Evolutionary conservation across 2,888 invertebrate genomes (phyloP), one percentile per base, ranked within the genome.

Genomic region (Aleiodes leptofemur): DNA sequence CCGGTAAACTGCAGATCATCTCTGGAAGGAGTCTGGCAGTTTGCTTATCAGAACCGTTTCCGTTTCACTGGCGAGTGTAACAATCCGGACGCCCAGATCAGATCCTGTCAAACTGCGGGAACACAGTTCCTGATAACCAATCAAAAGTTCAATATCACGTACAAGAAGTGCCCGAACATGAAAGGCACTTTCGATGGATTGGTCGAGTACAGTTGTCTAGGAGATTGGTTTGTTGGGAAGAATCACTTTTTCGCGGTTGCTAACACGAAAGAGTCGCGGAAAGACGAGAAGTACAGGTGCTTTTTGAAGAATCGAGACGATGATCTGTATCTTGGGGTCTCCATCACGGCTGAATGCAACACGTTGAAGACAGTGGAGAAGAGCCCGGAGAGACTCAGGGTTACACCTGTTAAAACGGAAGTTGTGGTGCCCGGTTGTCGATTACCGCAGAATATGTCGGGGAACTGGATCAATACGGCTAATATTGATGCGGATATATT

Each of bases 171-270:
- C 87, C 92, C 93, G 73, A 96, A 96, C 78, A 97, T 97, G 96
- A 94, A 95, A 14, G 96, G 95, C 70, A 96, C 97, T 11, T 96
- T 97, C 89, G 96, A 95, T 90, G 97, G 96, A 88, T 95, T 95
- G 77, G 97, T 97, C 7, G 97, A 97, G 89, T 98, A 95, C 89
- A 96, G 96, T 89, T 98, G 98, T 86, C 90, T 98, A 77, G 98
- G 97, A 0, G 97, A 97, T 91, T 98, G 98, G 97, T 97, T 97
- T 90, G 95, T 97, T 34, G 96, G 95, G 13, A 98, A 98, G 87
- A 98, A 98, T 90, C 97, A 98, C 86, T 98, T 95, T 89, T 98
- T 98, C 90, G 98, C 97, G 72, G 97, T 98, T n/a, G 97, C 97
- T 7, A 98, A 98, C 86, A 97, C 97, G 0, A 97, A 98, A 84